phyloP scores from a whole-genome alignment of 1,140 invertebrate genomes.

The Liolophura sinensis region DNA sequence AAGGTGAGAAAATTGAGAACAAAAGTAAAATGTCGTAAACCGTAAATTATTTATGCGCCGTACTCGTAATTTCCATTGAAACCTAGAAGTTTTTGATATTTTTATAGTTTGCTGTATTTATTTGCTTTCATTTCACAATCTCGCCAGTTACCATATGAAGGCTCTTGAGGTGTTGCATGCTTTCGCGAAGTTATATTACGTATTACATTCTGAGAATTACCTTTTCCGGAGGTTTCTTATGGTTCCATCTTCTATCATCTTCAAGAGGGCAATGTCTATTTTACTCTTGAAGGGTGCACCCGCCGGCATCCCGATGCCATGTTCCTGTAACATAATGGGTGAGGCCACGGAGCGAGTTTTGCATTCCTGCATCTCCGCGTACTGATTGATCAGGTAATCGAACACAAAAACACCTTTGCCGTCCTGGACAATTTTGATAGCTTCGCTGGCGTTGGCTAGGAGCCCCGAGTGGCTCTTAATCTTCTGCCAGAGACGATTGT shows the following conservation, averaged over 20 bases:
- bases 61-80: too few species aligned
- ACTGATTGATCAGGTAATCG: slow-evolving; percentile 47
- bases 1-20: too few species aligned
- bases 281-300: slow-evolving; percentile 43
- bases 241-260: slow-evolving; percentile 37
- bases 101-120: too few species aligned
- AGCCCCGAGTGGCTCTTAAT: slow-evolving; percentile 29
- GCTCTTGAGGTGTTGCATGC: too few species aligned
- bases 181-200: too few species aligned
- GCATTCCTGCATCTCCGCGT: slow-evolving; percentile 38
- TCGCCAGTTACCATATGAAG: too few species aligned
- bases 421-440: slow-evolving; percentile 17
- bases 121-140: too few species aligned
- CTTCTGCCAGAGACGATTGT: slow-evolving; percentile 28
- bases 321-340: slow-evolving; percentile 44
- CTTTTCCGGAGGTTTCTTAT: slow-evolving; percentile 38
- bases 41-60: too few species aligned
- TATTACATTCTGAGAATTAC: slow-evolving; percentile 16
- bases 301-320: slow-evolving; percentile 45
- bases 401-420: slow-evolving; percentile 43
- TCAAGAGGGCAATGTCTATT: slow-evolving; percentile 44
- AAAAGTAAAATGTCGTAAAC: too few species aligned
- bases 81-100: too few species aligned
- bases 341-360: slow-evolving; percentile 32
- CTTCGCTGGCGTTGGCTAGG: slow-evolving; percentile 29